Conservation (phyloP, 2,113 vertebrate species). For the Labeo rohita region DNA sequence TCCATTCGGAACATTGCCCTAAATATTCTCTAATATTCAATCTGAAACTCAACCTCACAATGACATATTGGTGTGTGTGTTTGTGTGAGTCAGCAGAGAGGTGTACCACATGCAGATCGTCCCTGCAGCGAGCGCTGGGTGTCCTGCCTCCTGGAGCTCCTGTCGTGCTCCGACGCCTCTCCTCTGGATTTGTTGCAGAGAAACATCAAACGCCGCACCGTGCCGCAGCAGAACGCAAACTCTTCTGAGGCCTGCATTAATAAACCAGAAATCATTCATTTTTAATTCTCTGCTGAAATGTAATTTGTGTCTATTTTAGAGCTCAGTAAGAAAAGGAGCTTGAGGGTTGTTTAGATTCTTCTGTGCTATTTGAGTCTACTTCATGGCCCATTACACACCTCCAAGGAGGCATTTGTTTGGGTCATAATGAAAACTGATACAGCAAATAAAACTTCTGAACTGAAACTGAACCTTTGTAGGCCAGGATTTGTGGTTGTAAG, state of each 20-base stretch:
- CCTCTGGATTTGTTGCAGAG: conserved; percentile 30
- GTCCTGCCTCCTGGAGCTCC: conserved; percentile 6
- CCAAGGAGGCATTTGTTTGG: not conserved
- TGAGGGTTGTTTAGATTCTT: conserved; percentile 25
- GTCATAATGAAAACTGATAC: conserved; percentile 20
- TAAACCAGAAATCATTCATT: conserved; percentile 59
- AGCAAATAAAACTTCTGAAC: conserved; percentile 28
- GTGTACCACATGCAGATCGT: not conserved
- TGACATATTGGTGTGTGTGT: not conserved
- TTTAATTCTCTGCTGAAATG: conserved; percentile 58
- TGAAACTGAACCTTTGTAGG: not conserved
- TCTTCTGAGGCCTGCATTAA: conserved; percentile 66
- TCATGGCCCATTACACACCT: not conserved
- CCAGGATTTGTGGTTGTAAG: not conserved
- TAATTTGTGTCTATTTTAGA: conserved; percentile 48
- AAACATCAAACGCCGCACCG: conserved; percentile 36
- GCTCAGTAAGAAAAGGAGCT: conserved; percentile 2
- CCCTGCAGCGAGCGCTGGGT: not conserved
- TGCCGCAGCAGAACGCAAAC: conserved; percentile 5
- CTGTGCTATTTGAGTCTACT: conserved; percentile 22
- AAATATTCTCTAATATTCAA: not conserved
- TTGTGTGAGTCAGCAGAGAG: not conserved
- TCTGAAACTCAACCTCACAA: not conserved
- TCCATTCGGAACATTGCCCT: not conserved
- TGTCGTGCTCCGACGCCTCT: conserved; percentile 7